Evolutionary conservation across 2,113 vertebrate genomes (phyloP).

Genomic region (Cryptomyrus ogoouensis): DNA sequence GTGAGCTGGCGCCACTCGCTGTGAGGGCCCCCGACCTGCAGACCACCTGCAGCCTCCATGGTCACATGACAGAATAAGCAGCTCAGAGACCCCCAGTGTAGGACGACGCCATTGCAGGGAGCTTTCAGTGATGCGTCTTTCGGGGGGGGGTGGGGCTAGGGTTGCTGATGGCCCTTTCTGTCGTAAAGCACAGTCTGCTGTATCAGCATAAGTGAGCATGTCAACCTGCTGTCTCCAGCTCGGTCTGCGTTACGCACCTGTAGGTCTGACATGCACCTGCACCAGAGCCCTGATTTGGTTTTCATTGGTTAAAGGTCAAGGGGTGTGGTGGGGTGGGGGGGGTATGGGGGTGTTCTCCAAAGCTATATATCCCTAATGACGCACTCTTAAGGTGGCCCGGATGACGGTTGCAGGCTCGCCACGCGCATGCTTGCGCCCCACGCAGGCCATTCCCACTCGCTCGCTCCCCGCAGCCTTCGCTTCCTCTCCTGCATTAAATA

Average conservation of each 20-base stretch:
- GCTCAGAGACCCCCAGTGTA: neutral
- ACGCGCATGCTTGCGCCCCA: slow-evolving; percentile 32
- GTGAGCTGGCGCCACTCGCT: neutral
- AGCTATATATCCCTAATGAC: neutral
- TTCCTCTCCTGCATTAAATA: slow-evolving; percentile 58
- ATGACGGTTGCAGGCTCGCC: neutral
- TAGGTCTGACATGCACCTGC: neutral
- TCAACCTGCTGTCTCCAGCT: neutral
- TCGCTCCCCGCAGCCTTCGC: slow-evolving; percentile 29
- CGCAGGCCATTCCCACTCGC: slow-evolving; percentile 37
- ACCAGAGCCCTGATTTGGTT: neutral
- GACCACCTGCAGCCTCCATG: neutral
- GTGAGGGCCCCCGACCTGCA: neutral
- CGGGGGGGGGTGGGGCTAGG: neutral
- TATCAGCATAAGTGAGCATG: neutral
- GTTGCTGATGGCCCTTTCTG: neutral
- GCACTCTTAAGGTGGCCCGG: neutral
- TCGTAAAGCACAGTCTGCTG: neutral
- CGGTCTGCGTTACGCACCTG: neutral
- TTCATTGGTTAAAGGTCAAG: neutral
- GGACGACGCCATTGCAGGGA: neutral
- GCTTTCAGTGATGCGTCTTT: neutral
- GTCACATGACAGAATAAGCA: neutral
- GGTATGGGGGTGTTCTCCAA: neutral
- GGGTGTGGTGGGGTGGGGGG: neutral